phyloP scores from a whole-genome alignment of 2,888 invertebrate species.

The Aleiodes alternator region DNA sequence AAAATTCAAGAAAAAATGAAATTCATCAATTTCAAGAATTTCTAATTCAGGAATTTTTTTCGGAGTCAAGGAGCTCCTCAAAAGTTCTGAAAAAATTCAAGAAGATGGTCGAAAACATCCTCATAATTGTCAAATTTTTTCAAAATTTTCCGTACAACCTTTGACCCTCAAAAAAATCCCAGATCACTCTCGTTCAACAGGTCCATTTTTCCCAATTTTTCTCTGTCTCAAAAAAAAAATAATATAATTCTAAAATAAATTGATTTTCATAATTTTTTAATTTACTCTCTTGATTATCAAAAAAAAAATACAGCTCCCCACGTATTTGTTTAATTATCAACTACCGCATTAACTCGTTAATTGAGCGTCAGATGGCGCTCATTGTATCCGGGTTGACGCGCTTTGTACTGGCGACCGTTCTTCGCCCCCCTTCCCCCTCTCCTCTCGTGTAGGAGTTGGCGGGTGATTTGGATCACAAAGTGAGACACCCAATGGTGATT shows the following conservation, averaged over 20 bases:
- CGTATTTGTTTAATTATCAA: slow-evolving; percentile 74
- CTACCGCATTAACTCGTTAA: slow-evolving; percentile 75
- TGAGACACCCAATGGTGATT: slow-evolving; percentile 26
- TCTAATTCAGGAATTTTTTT: too few species aligned
- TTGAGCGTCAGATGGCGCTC: slow-evolving; percentile 73
- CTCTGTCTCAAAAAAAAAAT: too few species aligned
- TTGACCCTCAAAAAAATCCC: too few species aligned
- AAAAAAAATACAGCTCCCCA: slow-evolving; percentile 55
- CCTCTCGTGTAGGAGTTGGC: slow-evolving; percentile 38
- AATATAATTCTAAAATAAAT: too few species aligned
- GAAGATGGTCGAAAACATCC: too few species aligned
- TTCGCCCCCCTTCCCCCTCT: neutral
- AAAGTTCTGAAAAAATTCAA: too few species aligned
- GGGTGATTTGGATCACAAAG: slow-evolving; percentile 17
- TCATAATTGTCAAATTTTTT: too few species aligned
- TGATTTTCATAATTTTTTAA: too few species aligned
- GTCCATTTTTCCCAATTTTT: too few species aligned
- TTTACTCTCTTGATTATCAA: neutral
- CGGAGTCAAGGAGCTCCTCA: too few species aligned
- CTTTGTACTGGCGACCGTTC: slow-evolving; percentile 65
- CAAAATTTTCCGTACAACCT: too few species aligned
- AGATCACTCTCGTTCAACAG: too few species aligned
- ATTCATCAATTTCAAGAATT: neutral
- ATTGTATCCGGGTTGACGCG: slow-evolving; percentile 73
- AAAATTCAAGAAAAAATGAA: neutral